phyloP scores from a whole-genome alignment of 2,113 vertebrate genomes.

The Malurus melanocephalus region DNA sequence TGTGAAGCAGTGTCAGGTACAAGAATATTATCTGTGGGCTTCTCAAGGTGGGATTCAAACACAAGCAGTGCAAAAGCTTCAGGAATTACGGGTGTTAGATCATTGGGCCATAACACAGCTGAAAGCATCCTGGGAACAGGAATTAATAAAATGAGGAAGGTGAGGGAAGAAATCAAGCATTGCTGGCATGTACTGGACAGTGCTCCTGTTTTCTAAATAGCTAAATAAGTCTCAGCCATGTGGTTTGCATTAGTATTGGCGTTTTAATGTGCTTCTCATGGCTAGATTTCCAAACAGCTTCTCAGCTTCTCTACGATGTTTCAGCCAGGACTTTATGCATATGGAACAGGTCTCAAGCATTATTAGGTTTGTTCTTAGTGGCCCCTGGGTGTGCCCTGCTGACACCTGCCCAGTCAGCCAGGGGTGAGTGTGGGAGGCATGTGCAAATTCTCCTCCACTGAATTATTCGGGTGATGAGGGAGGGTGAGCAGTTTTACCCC shows the following conservation, averaged over 20 bases:
- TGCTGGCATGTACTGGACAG: background rate
- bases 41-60: background rate
- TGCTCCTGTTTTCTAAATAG: background rate
- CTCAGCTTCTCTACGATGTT: background rate
- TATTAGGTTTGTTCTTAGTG: background rate
- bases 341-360: background rate
- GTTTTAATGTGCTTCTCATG: background rate
- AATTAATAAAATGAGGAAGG: background rate
- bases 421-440: background rate
- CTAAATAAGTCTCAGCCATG: background rate
- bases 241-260: background rate
- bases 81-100: background rate
- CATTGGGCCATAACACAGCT: background rate
- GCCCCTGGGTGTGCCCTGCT: background rate
- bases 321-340: background rate
- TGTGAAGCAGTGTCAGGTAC: background rate
- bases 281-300: background rate
- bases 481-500: background rate
- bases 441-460: background rate
- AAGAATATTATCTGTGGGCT: background rate
- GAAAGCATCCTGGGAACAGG: background rate
- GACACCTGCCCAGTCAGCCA: background rate
- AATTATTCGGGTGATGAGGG: background rate
- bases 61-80: background rate
- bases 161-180: rapidly evolving